A percentile compares a stretch with the other conserved stretches of the same genome.
Conservation (phyloP, 2,888 invertebrate species). For the Plutella xylostella region DNA sequence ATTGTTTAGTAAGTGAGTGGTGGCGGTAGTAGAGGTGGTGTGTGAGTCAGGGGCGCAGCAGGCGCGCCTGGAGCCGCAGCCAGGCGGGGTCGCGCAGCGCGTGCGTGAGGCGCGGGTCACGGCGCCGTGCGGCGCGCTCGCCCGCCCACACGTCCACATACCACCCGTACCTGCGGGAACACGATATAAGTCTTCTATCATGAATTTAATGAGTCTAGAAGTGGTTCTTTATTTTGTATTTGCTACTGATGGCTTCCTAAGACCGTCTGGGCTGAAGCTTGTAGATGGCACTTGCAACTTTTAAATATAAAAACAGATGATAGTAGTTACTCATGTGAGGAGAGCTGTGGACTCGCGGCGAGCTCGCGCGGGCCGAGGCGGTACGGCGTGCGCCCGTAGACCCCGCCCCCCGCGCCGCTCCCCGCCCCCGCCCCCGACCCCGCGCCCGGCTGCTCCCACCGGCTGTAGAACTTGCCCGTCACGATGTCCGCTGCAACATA, state of each 20-base stretch:
- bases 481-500: slow-evolving; percentile 47
- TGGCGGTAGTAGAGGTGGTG: too few relatives aligned
- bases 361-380: slow-evolving; percentile 29
- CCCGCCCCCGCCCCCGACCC: slow-evolving; percentile 12
- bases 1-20: too few relatives aligned
- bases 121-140: slow-evolving; percentile 19
- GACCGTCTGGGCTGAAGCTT: neutral
- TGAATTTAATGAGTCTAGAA: neutral
- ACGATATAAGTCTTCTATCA: neutral
- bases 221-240: neutral
- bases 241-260: neutral
- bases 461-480: slow-evolving; percentile 38
- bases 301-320: too few relatives aligned
- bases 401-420: slow-evolving; percentile 5
- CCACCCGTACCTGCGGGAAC: slow-evolving; percentile 50
- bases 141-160: slow-evolving; percentile 25
- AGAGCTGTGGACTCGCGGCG: slow-evolving; percentile 26
- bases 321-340: slow-evolving; percentile 35
- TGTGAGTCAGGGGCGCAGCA: slow-evolving; percentile 40
- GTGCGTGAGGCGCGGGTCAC: slow-evolving; percentile 35
- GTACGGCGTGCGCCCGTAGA: slow-evolving; percentile 26
- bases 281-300: neutral
- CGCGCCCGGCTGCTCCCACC: slow-evolving; percentile 7
- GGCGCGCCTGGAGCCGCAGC: slow-evolving; percentile 45
- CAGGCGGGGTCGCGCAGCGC: slow-evolving; percentile 57